These are phyloP conservation scores for Phytoseiulus persimilis DNA, from an alignment of 2,888 invertebrate species.

Conservation along the genomic window DNA sequence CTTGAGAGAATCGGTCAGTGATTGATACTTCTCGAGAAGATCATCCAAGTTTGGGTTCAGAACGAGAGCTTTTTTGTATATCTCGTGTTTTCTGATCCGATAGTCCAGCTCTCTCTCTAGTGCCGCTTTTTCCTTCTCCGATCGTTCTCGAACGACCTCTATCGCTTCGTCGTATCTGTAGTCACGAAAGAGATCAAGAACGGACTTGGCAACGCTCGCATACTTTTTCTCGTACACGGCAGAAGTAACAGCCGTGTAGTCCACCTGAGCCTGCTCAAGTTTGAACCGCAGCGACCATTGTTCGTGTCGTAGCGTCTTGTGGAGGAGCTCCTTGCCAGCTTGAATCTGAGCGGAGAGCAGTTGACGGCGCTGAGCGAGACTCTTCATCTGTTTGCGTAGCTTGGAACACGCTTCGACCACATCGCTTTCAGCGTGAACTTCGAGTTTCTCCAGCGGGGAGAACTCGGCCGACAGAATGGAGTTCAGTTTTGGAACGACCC, in stretches of 20 bases:
- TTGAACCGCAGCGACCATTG: slow-evolving; percentile 17
- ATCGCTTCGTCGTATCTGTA: slow-evolving; percentile 21
- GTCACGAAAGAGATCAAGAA: neutral
- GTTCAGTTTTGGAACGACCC: slow-evolving; percentile 11
- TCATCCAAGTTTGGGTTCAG: slow-evolving; percentile 9
- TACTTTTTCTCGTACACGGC: slow-evolving; percentile 15
- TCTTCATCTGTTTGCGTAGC: neutral
- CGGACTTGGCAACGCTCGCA: neutral
- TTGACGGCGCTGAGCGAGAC: neutral
- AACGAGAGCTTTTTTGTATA: slow-evolving; percentile 6
- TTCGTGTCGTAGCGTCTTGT: neutral
- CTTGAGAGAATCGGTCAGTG: neutral
- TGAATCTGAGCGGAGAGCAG: neutral
- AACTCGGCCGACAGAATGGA: neutral
- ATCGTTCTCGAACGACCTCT: neutral
- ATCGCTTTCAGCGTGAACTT: neutral
- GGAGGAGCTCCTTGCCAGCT: neutral
- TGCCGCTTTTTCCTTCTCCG: neutral
- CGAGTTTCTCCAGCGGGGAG: neutral
- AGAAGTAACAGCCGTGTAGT: neutral
- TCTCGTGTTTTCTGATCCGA: slow-evolving; percentile 9
- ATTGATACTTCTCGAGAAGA: slow-evolving; percentile 9
- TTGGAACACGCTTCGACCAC: neutral
- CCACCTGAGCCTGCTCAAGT: slow-evolving; percentile 23
- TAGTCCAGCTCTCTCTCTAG: neutral